Evolutionary conservation across 2,888 invertebrate genomes (phyloP), one percentile per base, ranked within the genome.

Genomic region (Crepidodera aurea): DNA sequence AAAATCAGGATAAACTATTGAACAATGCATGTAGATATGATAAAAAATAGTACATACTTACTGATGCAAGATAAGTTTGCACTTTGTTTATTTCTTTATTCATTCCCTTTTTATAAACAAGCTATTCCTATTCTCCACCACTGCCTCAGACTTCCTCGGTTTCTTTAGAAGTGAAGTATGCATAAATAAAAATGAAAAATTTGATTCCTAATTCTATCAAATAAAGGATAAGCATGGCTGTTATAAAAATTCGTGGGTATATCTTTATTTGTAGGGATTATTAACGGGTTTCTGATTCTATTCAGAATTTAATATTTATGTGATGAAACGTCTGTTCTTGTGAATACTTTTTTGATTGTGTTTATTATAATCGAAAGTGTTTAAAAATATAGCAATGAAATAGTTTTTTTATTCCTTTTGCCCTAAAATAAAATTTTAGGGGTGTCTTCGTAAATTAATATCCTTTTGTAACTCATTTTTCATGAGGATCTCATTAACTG

Each of bases 271-370:
- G 61, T 55, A 40, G 18, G 34, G 63, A 66, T 66, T 66, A 66
- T 64, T 50, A 51, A 64, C 66, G 66, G 61, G 40, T 59, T 46
- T 51, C 46, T 64, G 64, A 51, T n/a, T 55, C 66, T 48, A 66
- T 66, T 66, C 66, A 66, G 27, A 48, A 13, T 29, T 13, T 42
- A 56, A 12, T 64, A 66, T 66, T 66, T 66, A 62, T 61, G 56
- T 29, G 58, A 59, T 51, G 56, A 59, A 48, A 37, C 46, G 25
- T 25, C 25, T 22, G n/a, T 25, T 19, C 22, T 19, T 22, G 12
- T 46, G 46, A 46, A 46, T 46, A 46, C 16, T 6, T 46, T 22
- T 22, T 25, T 46, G 13, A 19, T 19, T 42, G 16, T 42, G 10
- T 18, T 6, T 42, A 42, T 29, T 29, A 29, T 8, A 8, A 29